A percentile compares a stretch with the other conserved stretches of the same genome.
Conservation (phyloP, 2,797 vertebrate genomes). For the Momotus momota region DNA sequence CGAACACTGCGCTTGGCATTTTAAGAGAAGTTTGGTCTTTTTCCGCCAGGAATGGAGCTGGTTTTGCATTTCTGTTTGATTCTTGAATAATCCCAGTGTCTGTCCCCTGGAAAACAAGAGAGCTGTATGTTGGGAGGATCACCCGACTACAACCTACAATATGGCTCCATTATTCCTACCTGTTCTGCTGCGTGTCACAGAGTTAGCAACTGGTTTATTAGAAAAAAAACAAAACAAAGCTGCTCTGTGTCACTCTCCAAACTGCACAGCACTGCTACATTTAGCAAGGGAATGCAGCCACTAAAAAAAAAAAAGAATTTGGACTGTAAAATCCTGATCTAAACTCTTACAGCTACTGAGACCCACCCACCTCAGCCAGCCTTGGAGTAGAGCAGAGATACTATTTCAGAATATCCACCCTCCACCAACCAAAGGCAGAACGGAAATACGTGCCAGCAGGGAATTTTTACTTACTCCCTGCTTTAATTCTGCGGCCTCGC, state of each 20-base stretch:
- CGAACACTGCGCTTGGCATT: background rate
- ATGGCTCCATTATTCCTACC: background rate
- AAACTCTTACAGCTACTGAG: background rate
- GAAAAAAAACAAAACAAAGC: background rate
- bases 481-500: conserved; percentile 7
- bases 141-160: background rate
- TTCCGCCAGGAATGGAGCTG: background rate
- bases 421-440: background rate
- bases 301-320: background rate
- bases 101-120: conserved; percentile 8
- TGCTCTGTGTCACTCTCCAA: background rate
- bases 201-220: background rate
- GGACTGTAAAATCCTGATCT: background rate
- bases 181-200: background rate
- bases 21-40: background rate
- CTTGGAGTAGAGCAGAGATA: fast-evolving
- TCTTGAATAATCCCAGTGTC: background rate
- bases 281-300: background rate
- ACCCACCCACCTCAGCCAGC: background rate
- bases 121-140: background rate
- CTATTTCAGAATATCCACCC: background rate
- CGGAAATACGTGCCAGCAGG: background rate
- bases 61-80: background rate
- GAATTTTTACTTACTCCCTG: conserved; percentile 53
- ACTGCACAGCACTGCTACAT: background rate